These are phyloP conservation scores for Genyomyrus donnyi DNA, from an alignment of 2,113 vertebrate genomes.

Conservation along the genomic window DNA sequence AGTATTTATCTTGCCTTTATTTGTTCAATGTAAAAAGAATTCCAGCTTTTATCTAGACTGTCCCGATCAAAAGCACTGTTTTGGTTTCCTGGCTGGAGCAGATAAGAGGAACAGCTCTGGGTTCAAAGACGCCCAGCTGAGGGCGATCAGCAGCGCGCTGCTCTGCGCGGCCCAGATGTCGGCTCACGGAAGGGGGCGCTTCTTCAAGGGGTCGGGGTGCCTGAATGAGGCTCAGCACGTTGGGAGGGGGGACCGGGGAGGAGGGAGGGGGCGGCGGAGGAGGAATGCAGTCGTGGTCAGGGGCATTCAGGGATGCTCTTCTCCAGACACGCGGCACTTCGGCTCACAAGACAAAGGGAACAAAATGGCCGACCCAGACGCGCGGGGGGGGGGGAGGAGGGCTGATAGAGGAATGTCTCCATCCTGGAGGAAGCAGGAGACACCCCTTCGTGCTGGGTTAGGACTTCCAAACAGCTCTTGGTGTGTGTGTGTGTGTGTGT, in stretches of 20 bases:
- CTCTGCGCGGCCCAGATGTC: slow-evolving; percentile 33
- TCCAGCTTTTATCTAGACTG: background rate
- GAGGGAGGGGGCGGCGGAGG: background rate
- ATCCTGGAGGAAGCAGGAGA: background rate
- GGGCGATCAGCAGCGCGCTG: slow-evolving; percentile 24
- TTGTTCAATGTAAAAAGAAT: background rate
- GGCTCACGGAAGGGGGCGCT: slow-evolving; percentile 25
- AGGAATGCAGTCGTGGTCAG: background rate
- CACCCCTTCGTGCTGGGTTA: background rate
- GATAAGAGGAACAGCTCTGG: background rate
- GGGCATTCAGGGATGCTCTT: background rate
- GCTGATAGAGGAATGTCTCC: background rate
- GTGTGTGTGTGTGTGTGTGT: background rate
- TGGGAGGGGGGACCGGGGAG: background rate
- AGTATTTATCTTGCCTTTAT: background rate
- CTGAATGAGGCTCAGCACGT: background rate
- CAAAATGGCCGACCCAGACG: background rate
- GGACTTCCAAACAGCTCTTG: background rate
- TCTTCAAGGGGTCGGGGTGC: background rate
- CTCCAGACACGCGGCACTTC: background rate
- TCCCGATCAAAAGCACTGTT: background rate
- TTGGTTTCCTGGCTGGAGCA: background rate
- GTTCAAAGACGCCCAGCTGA: slow-evolving; percentile 17
- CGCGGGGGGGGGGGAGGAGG: background rate
- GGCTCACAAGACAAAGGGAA: background rate